Percentiles rank a stretch among this genome's conserved stretches.
Evolutionary conservation across 2,797 vertebrate species (phyloP).

Genomic region (Muraenolepis orangiensis): DNA sequence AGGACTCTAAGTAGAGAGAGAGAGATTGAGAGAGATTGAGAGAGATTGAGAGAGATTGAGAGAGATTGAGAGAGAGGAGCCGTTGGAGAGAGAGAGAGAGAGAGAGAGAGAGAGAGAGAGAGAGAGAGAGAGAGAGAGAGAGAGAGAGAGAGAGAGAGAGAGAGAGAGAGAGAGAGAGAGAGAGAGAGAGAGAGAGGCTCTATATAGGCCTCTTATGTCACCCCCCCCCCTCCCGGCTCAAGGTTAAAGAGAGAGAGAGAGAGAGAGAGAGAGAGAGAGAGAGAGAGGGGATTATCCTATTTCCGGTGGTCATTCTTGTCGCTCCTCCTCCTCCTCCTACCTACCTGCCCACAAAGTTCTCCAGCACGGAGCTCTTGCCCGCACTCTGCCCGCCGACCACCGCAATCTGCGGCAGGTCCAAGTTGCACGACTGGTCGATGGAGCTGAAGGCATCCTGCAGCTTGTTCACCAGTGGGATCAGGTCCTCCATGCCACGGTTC

Average conservation of each 20-base stretch:
- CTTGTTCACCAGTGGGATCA: constrained; percentile 91
- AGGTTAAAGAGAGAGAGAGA: constrained; percentile 59
- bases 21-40: constrained; percentile 25
- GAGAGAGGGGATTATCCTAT: constrained; percentile 65
- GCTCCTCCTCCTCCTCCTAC: constrained; percentile 9
- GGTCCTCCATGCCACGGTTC: constrained; percentile 89
- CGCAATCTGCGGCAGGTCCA: constrained; percentile 92
- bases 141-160: no score
- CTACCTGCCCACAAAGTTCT: constrained; percentile 96
- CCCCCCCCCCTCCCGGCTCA: constrained; percentile 35
- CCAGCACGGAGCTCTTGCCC: constrained; percentile 93
- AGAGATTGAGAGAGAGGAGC: no score
- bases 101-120: no score
- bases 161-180: constrained; percentile 15
- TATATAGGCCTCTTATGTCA: constrained; percentile 58
- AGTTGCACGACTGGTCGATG: constrained; percentile 87
- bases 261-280: no score
- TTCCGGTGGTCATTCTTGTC: constrained; percentile 55
- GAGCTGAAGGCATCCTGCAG: constrained; percentile 92
- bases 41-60: no score
- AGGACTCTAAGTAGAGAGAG: constrained; percentile 26
- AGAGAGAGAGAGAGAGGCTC: constrained; percentile 24
- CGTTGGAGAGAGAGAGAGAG: no score
- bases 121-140: no score
- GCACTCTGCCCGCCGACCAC: constrained; percentile 95